Evolutionary conservation across 1,140 invertebrate species (phyloP).

Genomic region (Harpegnathos saltator): DNA sequence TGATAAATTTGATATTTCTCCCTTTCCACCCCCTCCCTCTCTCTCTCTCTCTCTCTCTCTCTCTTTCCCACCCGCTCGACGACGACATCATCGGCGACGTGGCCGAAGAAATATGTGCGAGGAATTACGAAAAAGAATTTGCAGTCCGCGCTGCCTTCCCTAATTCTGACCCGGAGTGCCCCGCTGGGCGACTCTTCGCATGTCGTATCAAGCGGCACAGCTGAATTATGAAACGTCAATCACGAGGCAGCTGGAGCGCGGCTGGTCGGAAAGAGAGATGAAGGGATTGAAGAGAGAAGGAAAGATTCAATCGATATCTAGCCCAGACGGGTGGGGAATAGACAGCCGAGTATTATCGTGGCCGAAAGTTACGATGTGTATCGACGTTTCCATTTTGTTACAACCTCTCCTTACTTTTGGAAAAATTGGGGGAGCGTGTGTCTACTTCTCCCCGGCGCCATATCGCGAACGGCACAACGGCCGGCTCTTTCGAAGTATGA

Average conservation of each 20-base stretch:
- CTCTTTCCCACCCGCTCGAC: constrained; percentile 1
- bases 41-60: constrained; percentile 23
- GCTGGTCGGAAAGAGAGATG: constrained; percentile 46
- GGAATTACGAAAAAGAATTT: constrained; percentile 51
- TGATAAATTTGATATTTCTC: constrained; percentile 59
- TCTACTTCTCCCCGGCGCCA: background rate
- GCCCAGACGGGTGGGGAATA: constrained; percentile 69
- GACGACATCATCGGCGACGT: constrained; percentile 35
- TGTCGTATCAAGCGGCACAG: constrained; percentile 78
- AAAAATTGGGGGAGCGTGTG: constrained; percentile 43
- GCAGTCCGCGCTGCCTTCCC: background rate
- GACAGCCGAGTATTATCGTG: constrained; percentile 8
- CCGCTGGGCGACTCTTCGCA: constrained; percentile 66
- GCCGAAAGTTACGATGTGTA: constrained; percentile 43
- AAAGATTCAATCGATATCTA: constrained; percentile 76
- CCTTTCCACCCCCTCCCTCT: constrained; percentile 24
- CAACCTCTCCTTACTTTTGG: constrained; percentile 31
- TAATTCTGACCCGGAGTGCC: background rate
- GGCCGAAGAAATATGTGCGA: constrained; percentile 52
- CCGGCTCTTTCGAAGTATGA: background rate
- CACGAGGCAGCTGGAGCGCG: constrained; percentile 70
- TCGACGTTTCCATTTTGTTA: constrained; percentile 32
- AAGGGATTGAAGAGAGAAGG: constrained; percentile 49
- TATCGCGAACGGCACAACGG: background rate
- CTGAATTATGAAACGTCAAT: constrained; percentile 82